Evolutionary conservation across 2,113 vertebrate species (phyloP).

Genomic region (Ramphastos sulfuratus): DNA sequence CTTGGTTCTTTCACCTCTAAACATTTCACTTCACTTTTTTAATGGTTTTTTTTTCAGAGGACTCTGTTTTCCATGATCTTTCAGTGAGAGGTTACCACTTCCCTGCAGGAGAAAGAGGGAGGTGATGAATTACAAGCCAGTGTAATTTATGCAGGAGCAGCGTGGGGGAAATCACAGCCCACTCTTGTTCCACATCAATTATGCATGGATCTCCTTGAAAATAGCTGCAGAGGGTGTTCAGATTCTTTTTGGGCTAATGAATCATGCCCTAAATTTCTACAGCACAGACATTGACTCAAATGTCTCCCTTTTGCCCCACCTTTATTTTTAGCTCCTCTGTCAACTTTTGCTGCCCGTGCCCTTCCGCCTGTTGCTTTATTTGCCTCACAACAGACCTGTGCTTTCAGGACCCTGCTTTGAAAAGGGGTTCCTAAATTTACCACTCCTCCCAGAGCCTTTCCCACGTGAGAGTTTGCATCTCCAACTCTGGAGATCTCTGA

Average conservation of each 20-base stretch:
- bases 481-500: background rate
- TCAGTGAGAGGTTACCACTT: conserved; percentile 37
- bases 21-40: background rate
- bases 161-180: conserved; percentile 58
- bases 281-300: conserved; percentile 47
- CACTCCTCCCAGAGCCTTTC: background rate
- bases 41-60: background rate
- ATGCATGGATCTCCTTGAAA: conserved; percentile 53
- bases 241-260: conserved; percentile 48
- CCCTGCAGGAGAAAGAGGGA: conserved; percentile 15
- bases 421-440: background rate
- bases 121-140: conserved; percentile 14
- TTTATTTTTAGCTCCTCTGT: conserved; percentile 51
- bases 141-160: conserved; percentile 66
- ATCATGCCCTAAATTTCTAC: conserved; percentile 46
- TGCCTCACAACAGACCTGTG: background rate
- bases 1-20: background rate
- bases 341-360: conserved; percentile 8
- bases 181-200: conserved; percentile 59
- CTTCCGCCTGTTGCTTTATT: background rate
- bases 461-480: background rate
- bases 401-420: background rate
- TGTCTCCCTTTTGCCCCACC: conserved; percentile 52
- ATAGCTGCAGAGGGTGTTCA: conserved; percentile 44
- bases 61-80: background rate